Conservation (phyloP, 2,888 invertebrate species). For the Andrena flavipes region DNA sequence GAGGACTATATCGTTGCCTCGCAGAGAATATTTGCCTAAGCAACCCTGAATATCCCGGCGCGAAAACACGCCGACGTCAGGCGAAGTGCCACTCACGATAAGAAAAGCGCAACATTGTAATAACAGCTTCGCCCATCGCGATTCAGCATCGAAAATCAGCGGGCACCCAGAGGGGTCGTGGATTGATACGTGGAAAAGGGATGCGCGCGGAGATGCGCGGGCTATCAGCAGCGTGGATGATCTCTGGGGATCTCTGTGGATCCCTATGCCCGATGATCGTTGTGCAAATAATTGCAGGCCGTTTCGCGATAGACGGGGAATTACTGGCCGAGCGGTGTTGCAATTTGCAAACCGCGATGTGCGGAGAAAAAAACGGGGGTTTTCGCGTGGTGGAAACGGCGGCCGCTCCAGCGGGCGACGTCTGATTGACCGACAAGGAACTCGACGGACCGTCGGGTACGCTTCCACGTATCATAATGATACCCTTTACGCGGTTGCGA, state of each 20-base stretch:
- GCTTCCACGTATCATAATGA: constrained; percentile 50
- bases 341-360: constrained; percentile 74
- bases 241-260: not conserved
- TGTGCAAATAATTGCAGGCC: constrained; percentile 40
- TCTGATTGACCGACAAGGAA: constrained; percentile 26
- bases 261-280: not conserved
- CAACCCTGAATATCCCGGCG: too few relatives aligned
- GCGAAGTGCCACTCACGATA: too few relatives aligned
- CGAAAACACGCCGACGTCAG: too few relatives aligned
- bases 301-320: constrained; percentile 14
- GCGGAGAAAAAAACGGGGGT: constrained; percentile 6
- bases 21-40: too few relatives aligned
- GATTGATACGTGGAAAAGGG: constrained; percentile 26
- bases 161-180: not conserved
- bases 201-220: constrained; percentile 4
- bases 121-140: constrained; percentile 9
- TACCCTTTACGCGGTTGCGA: constrained; percentile 34
- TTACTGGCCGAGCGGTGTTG: constrained; percentile 70
- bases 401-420: constrained; percentile 20
- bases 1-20: too few relatives aligned
- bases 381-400: constrained; percentile 6
- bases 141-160: constrained; percentile 9
- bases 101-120: constrained; percentile 14
- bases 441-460: constrained; percentile 21
- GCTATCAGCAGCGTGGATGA: not conserved